Conservation (phyloP, 2,797 vertebrate species). For the Sorex maritimensis region DNA sequence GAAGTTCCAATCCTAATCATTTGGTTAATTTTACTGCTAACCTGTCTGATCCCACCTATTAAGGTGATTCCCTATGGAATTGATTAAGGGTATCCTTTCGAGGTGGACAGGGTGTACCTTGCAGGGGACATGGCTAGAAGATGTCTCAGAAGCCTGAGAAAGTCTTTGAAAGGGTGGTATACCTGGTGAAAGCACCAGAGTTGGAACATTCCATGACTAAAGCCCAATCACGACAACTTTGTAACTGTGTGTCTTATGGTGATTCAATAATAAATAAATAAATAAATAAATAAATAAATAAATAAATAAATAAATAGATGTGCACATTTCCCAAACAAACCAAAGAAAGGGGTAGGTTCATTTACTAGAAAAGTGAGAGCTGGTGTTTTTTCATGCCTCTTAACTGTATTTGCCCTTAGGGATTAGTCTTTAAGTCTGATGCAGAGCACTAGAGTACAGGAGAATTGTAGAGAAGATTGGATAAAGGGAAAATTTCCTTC, state of each 20-base stretch:
- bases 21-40: neutral
- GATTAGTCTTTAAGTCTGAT: neutral
- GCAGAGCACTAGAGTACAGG: neutral
- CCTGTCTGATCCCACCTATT: no score
- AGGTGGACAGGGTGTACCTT: accelerated
- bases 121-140: no score
- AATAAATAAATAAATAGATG: no score
- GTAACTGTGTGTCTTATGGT: no score
- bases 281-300: no score
- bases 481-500: neutral
- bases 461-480: neutral
- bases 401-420: neutral
- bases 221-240: no score
- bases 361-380: neutral
- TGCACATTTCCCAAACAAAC: no score
- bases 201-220: no score
- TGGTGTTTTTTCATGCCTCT: neutral
- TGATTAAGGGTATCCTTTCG: neutral
- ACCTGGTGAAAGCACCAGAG: no score
- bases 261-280: no score
- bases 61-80: no score
- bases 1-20: neutral
- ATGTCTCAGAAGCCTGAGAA: neutral
- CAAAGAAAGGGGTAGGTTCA: no score
- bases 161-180: neutral